A percentile compares a stretch with the other conserved stretches of the same genome.
phyloP scores from a whole-genome alignment of 1,140 invertebrate species.

The Polypedilum pembai region DNA sequence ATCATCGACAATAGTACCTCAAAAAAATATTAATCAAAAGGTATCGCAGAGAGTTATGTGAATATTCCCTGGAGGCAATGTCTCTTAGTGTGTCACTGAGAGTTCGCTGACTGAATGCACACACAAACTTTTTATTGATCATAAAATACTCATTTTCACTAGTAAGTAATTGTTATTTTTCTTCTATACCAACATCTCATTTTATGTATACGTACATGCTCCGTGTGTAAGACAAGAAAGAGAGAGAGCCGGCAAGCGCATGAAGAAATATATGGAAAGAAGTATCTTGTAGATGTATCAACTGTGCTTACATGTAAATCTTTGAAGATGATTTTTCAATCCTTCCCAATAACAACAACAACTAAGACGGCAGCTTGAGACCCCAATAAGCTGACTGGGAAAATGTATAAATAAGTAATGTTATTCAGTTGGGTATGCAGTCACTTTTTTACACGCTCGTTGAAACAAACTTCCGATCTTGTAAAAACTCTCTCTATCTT shows the following conservation, averaged over 20 bases:
- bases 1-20: no score
- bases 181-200: neutral
- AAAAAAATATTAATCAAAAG: no score
- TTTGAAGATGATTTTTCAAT: constrained; percentile 23
- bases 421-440: neutral
- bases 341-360: neutral
- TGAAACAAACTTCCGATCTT: constrained; percentile 17
- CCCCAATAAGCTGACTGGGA: neutral
- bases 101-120: neutral
- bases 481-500: neutral
- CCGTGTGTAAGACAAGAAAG: neutral
- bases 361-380: neutral
- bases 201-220: neutral
- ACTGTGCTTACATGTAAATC: neutral
- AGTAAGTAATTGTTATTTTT: neutral
- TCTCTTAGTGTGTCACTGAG: neutral
- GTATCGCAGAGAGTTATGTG: neutral
- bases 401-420: constrained; percentile 28
- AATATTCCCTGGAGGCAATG: neutral
- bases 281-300: constrained; percentile 25
- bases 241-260: neutral
- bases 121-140: neutral
- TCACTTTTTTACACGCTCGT: constrained; percentile 5
- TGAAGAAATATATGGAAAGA: neutral
- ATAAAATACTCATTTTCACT: neutral